Conservation (phyloP, 2,888 invertebrate species). For the Drosophila robusta region DNA sequence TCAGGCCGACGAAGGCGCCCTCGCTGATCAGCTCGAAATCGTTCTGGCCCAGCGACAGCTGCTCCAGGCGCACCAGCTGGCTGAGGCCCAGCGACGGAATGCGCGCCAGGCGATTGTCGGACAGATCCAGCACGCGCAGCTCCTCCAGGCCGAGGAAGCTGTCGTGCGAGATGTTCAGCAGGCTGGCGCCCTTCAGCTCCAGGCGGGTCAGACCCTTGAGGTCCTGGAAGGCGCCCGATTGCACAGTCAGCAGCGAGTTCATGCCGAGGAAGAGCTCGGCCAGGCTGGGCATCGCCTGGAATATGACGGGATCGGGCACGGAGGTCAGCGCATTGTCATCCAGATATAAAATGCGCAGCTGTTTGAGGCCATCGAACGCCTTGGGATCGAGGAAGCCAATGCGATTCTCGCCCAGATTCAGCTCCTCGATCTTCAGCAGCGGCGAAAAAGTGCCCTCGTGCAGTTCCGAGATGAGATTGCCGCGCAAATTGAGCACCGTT, state of each 20-base stretch:
- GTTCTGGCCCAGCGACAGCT: constrained; percentile 93
- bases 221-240: constrained; percentile 92
- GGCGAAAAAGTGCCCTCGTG: constrained; percentile 91
- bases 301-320: constrained; percentile 90
- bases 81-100: constrained; percentile 92
- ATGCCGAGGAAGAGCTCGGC: constrained; percentile 95
- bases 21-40: constrained; percentile 90
- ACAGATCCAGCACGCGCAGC: constrained; percentile 90
- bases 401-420: constrained; percentile 94
- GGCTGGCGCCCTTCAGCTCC: constrained; percentile 92
- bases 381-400: constrained; percentile 92
- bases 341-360: constrained; percentile 91
- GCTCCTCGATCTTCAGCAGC: constrained; percentile 91
- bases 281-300: constrained; percentile 90
- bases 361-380: constrained; percentile 91
- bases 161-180: constrained; percentile 91
- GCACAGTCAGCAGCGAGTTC: constrained; percentile 91
- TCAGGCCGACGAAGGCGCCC: constrained; percentile 92
- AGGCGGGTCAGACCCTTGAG: constrained; percentile 91
- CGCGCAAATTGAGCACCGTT: constrained; percentile 92
- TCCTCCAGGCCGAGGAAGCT: constrained; percentile 92
- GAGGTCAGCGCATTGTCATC: constrained; percentile 93
- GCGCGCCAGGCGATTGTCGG: constrained; percentile 90
- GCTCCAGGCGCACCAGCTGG: constrained; percentile 90
- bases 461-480: constrained; percentile 93